Percentiles rank a stretch among this genome's conserved stretches.
Evolutionary conservation across 2,797 vertebrate species (phyloP).

Genomic region (Propithecus deckenii): DNA sequence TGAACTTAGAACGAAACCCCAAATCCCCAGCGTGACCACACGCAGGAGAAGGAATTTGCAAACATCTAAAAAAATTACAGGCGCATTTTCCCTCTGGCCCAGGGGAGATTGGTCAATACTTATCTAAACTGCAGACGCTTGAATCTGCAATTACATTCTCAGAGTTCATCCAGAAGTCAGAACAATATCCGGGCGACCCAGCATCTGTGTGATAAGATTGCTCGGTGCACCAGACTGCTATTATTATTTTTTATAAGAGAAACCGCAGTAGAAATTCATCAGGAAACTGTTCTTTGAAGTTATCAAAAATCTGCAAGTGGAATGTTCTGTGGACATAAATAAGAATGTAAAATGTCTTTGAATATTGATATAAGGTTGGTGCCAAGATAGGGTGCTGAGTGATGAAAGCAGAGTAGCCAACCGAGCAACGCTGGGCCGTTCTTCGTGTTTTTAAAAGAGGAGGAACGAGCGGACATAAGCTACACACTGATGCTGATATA

Average conservation of each 20-base stretch:
- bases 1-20: neutral
- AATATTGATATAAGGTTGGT: accelerated
- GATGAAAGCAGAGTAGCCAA: neutral
- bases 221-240: accelerated
- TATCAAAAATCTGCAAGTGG: accelerated
- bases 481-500: accelerated
- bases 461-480: neutral
- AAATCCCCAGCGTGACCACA: neutral
- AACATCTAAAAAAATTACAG: neutral
- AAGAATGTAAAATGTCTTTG: neutral
- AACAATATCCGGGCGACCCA: neutral
- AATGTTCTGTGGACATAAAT: accelerated
- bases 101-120: neutral
- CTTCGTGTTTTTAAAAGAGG: neutral
- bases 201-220: neutral
- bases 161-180: neutral
- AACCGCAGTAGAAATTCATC: neutral
- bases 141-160: neutral
- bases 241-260: neutral
- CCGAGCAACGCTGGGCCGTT: accelerated
- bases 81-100: neutral
- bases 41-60: neutral
- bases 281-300: neutral
- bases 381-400: neutral
- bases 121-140: neutral